phyloP scores from a whole-genome alignment of 2,113 vertebrate genomes.

The Gallinago paraguaiae region DNA sequence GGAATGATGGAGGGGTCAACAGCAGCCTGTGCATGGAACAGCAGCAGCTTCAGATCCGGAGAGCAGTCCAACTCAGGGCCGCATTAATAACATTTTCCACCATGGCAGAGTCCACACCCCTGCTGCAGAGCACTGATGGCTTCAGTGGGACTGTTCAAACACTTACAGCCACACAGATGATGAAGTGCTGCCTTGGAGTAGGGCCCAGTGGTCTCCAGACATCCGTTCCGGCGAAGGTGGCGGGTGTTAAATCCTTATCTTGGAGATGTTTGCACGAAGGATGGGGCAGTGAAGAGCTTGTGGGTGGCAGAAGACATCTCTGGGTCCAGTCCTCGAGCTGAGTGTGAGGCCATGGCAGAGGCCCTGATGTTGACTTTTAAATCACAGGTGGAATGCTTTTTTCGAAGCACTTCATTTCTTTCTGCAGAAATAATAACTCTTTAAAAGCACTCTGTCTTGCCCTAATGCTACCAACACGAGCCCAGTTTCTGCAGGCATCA shows the following conservation, averaged over 20 bases:
- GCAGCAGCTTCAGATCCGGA: not conserved
- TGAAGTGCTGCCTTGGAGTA: conserved; percentile 7
- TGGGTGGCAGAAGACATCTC: not conserved
- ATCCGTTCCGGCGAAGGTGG: not conserved
- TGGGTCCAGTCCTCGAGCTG: not conserved
- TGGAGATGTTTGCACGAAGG: not conserved
- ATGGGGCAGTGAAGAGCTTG: not conserved
- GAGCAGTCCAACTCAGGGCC: not conserved
- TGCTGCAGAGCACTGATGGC: not conserved
- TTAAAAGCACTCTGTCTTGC: not conserved
- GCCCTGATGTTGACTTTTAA: not conserved
- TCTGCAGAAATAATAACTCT: not conserved
- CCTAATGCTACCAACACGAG: not conserved
- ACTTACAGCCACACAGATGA: not conserved
- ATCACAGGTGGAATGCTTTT: not conserved
- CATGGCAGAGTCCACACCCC: not conserved
- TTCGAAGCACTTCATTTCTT: not conserved
- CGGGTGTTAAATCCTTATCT: not conserved
- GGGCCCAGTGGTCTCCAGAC: not conserved
- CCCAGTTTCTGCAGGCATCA: not conserved
- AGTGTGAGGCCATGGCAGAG: not conserved
- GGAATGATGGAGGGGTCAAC: not conserved
- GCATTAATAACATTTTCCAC: not conserved
- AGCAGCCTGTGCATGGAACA: not conserved
- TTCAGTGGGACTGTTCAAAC: not conserved